phyloP scores from a whole-genome alignment of 2,797 vertebrate genomes.

The Mus spretus region DNA sequence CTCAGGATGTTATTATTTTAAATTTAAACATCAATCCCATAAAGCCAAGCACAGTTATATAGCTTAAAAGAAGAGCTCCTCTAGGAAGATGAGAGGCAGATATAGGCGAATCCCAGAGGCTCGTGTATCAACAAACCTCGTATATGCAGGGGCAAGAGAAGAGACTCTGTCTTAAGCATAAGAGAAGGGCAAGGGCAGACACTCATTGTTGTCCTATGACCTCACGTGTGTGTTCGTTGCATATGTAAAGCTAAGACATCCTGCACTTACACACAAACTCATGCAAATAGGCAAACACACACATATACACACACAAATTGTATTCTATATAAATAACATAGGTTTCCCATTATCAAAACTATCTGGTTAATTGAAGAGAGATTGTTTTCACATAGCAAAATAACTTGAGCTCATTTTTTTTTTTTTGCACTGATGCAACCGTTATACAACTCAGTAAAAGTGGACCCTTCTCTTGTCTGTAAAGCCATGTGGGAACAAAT shows the following conservation, averaged over 20 bases:
- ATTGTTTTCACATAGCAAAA: constrained; percentile 51
- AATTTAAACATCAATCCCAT: neutral
- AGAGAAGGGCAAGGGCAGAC: neutral
- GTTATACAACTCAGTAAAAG: constrained; percentile 28
- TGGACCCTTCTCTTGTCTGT: neutral
- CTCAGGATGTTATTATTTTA: neutral
- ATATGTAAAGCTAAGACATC: neutral
- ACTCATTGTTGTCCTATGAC: neutral
- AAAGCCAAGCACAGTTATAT: neutral
- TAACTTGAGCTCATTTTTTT: constrained; percentile 34
- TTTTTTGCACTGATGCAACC: constrained; percentile 5
- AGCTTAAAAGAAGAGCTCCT: neutral
- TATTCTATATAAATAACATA: neutral
- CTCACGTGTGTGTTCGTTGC: neutral
- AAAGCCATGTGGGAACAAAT: constrained; percentile 16
- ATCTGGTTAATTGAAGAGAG: neutral
- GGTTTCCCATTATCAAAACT: neutral
- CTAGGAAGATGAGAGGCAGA: neutral
- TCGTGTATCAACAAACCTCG: neutral
- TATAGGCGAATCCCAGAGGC: neutral
- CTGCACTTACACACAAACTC: neutral
- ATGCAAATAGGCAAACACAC: neutral
- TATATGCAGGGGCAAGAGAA: neutral
- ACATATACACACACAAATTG: neutral
- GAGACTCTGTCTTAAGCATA: neutral